Evolutionary conservation across 2,113 vertebrate species (phyloP).

Genomic region (Trachemys scripta): DNA sequence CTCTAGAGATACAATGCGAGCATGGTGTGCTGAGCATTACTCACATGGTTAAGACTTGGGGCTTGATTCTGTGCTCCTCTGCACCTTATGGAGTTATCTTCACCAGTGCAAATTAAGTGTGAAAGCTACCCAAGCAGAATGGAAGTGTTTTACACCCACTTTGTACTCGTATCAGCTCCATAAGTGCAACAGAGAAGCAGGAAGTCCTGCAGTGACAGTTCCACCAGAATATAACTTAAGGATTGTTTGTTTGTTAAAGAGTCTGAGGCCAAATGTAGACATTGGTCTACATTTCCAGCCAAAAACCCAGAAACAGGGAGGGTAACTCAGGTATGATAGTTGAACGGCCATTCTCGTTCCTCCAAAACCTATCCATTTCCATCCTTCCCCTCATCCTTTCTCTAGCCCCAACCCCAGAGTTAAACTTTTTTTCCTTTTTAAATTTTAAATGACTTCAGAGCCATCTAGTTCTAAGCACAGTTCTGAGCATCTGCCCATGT

Average conservation of each 20-base stretch:
- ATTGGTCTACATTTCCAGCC: background rate
- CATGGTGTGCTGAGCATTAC: background rate
- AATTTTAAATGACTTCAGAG: background rate
- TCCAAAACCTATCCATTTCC: background rate
- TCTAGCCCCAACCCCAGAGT: background rate
- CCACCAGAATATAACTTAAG: background rate
- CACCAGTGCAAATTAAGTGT: background rate
- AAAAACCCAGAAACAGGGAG: background rate
- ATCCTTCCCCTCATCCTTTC: background rate
- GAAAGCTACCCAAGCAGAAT: background rate
- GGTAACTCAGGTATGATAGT: background rate
- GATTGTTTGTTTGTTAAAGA: background rate
- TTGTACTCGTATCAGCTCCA: background rate
- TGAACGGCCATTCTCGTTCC: background rate
- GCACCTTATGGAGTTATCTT: background rate
- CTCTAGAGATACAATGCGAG: background rate
- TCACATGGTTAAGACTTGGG: background rate
- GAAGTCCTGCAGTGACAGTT: background rate
- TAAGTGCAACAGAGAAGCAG: background rate
- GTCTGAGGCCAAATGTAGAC: background rate
- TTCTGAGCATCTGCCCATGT: background rate
- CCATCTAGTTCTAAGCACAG: background rate
- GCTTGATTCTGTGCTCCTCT: constrained; percentile 2
- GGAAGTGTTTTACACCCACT: background rate
- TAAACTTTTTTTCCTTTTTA: background rate